Percentiles rank a stretch among this genome's conserved stretches.
Evolutionary conservation across 2,797 vertebrate genomes (phyloP).

Genomic region (Microcaecilia unicolor): DNA sequence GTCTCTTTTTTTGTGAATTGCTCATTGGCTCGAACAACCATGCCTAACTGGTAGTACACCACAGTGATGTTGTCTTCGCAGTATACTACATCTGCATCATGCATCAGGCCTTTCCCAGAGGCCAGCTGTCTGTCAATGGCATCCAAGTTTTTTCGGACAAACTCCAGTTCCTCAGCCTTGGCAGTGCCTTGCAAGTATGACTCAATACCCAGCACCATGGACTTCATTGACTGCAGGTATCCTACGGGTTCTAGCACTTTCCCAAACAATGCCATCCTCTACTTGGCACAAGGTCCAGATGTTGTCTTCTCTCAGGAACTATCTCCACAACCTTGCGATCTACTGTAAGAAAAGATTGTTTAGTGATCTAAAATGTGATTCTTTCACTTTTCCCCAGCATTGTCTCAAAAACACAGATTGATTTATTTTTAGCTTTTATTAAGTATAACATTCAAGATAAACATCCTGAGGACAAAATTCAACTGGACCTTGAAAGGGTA

Average conservation of each 20-base stretch:
- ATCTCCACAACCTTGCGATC: too few relatives aligned
- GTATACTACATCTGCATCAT: constrained; percentile 33
- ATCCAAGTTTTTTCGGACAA: constrained; percentile 52
- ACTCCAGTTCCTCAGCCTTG: constrained; percentile 42
- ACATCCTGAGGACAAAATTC: too few relatives aligned
- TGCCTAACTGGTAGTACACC: constrained; percentile 52
- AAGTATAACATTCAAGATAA: too few relatives aligned
- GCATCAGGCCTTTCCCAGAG: constrained; percentile 32
- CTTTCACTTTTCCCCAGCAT: too few relatives aligned
- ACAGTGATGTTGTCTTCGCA: constrained; percentile 53
- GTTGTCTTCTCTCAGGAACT: too few relatives aligned
- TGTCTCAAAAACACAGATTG: too few relatives aligned
- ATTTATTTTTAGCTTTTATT: too few relatives aligned
- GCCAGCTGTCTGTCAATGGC: constrained; percentile 52
- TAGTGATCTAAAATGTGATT: too few relatives aligned
- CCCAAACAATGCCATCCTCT: constrained; percentile 50
- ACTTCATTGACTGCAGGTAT: constrained; percentile 55
- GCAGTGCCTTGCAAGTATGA: constrained; percentile 43
- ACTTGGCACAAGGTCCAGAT: neutral
- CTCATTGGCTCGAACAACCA: constrained; percentile 37
- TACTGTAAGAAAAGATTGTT: too few relatives aligned
- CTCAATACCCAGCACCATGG: constrained; percentile 44
- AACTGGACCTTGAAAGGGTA: too few relatives aligned
- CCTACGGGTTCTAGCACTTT: constrained; percentile 56
- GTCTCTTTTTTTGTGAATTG: constrained; percentile 43